Evolutionary conservation across 37 sponge, comb jelly and placozoan genomes (phyloP), one percentile per base, ranked within the genome.

Genomic region (Aplysina aerophoba): DNA sequence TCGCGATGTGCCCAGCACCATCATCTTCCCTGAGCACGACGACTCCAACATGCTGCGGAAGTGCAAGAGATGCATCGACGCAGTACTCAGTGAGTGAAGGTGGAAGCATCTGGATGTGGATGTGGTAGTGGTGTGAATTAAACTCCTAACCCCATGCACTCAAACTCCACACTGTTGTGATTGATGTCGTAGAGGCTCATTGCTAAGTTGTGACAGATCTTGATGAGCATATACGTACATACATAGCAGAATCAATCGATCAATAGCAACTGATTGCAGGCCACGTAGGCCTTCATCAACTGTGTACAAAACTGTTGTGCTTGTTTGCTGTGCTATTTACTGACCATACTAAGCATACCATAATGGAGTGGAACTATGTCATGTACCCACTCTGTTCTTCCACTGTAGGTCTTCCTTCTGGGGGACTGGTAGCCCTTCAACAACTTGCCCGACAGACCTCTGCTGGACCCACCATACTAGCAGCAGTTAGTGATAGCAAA

Each of bases 11-110:
- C 94, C 90, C 2, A 80, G 86, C 31, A 89, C 89, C 54, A 88
- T 96, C 73, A 86, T 96, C 30, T 96, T 91, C 81, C 97, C 97
- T 1, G 92, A 93, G 81, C 94, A 93, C 38, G 97, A 96, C 55
- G 94, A 96, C 84, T 90, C 97, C 24, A 89, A 92, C 25, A 55
- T 91, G 56, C 92, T 86, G 67, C 78, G 85, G 33, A 91, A 84
- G 58, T 88, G 91, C 33, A 84, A 78, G 60, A 73, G 81, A n/a
- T 80, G 72, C 73, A 58, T 95, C 27, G 92, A 95, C 72, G 86
- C 95, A 19, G 38, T 95, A 33, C 81, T 95, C 4, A 77, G 91
- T 91, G 25, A 59, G 79, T 73, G 69, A 16, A 6, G 27, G 31
- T 60, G 61, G 1, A 55, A 4, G 2, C 24, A 27, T n/a, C 6